A percentile compares a stretch with the other conserved stretches of the same genome.
Evolutionary conservation across 2,113 vertebrate species (phyloP).

Genomic region (Nothobranchius kuhntae): DNA sequence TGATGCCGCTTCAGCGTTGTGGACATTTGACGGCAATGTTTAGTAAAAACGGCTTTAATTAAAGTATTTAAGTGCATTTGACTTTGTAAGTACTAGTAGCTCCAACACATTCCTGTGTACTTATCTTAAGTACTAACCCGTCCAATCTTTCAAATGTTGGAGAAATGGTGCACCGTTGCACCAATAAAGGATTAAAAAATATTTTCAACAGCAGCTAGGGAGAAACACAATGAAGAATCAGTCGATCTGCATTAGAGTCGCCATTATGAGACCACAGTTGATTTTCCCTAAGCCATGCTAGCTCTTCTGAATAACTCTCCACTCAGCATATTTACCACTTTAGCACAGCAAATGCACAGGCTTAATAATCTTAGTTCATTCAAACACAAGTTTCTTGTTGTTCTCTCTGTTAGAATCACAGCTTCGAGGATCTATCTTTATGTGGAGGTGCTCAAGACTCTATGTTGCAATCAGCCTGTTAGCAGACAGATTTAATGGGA

Average conservation of each 20-base stretch:
- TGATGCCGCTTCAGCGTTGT: no score
- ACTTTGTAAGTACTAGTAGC: no score
- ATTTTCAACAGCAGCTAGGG: not conserved
- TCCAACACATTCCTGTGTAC: no score
- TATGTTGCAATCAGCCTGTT: slow-evolving; percentile 37
- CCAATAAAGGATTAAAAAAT: slow-evolving; percentile 7
- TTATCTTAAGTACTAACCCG: not conserved
- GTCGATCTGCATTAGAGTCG: not conserved
- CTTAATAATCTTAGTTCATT: slow-evolving; percentile 6
- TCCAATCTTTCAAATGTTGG: not conserved
- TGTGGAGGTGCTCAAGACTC: slow-evolving; percentile 6
- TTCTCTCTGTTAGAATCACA: not conserved
- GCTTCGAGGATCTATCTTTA: slow-evolving; percentile 1
- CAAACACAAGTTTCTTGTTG: slow-evolving; percentile 4
- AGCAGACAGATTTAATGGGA: slow-evolving; percentile 32
- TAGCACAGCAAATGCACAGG: not conserved
- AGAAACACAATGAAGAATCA: not conserved
- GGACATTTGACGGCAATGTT: no score
- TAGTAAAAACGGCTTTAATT: no score
- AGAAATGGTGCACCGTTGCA: slow-evolving; percentile 13
- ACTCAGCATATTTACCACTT: slow-evolving; percentile 18
- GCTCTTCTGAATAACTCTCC: not conserved
- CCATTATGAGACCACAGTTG: slow-evolving; percentile 3
- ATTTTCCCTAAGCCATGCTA: not conserved
- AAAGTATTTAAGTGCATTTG: no score